Evolutionary conservation across 1,140 invertebrate genomes (phyloP), one percentile per base, ranked within the genome.

Genomic region (Caerostris extrusa): DNA sequence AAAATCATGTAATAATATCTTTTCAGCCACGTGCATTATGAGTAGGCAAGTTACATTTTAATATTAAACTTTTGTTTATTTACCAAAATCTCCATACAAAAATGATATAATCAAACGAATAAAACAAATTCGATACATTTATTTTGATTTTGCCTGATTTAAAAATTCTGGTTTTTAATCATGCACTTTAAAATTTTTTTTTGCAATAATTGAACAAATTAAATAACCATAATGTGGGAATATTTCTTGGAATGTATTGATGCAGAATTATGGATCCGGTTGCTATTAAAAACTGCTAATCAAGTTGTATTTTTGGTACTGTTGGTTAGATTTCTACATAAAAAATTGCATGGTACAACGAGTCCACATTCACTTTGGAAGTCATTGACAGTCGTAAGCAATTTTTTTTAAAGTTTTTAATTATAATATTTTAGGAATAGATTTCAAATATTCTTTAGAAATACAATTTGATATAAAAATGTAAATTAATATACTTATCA

Each of bases 281-380:
- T 57, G 56, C 17, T 55, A 6, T n/a, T 57, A 57, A 83, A 17
- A 55, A 17, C 14, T n/a, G 81, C 81, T 3, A 83, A 83, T 57
- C 81, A 57, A 17, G 14, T 83, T 14, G n/a, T 83, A n/a, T 83
- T 83, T 83, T 83, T 83, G 55, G 14, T 83, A 14, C 56, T 83
- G 14, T 56, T 57, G 3, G 81, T 83, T 5, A 53, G 81, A 83
- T 83, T 83, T 7, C 17, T 83, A 4, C 81, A 83, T 10, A 83
- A 56, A 6, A 56, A 57, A 17, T 56, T 83, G 3, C 55, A 83
- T 57, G 56, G 56, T n/a, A 83, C 81, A n/a, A 56, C 81, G 7
- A 56, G n/a, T 56, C 7, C 12, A 12, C 56, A 55, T 17, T 56
- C 12, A n/a, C 14, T 83, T 3, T 83, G 81, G 81, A 83, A 83